Conservation (phyloP, 2,888 invertebrate species). For the Agriopis marginaria region DNA sequence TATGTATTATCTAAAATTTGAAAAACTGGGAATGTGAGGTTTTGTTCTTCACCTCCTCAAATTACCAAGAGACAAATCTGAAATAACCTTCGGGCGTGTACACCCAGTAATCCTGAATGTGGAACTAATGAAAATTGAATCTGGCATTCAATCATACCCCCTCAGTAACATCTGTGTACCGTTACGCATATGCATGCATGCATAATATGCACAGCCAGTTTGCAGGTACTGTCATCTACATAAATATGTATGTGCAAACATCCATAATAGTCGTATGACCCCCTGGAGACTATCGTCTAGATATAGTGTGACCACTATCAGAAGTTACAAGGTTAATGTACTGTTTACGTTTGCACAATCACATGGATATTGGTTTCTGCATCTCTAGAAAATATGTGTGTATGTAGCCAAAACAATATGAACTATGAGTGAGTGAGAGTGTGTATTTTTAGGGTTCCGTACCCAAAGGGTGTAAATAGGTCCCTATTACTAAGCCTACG, state of each 20-base stretch:
- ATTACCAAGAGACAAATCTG: not conserved
- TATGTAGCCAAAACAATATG: too few relatives aligned
- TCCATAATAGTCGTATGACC: conserved; percentile 30
- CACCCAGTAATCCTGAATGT: conserved; percentile 25
- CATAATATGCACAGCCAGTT: conserved; percentile 25
- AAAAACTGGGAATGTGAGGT: too few relatives aligned
- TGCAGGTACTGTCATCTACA: conserved; percentile 22
- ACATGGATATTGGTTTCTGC: too few relatives aligned
- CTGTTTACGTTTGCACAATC: not conserved
- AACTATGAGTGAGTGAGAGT: too few relatives aligned
- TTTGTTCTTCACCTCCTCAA: too few relatives aligned
- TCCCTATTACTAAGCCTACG: too few relatives aligned
- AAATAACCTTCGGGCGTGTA: conserved; percentile 8
- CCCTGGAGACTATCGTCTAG: conserved; percentile 12
- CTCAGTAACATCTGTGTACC: conserved; percentile 32
- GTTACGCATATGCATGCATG: conserved; percentile 22
- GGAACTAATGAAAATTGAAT: conserved; percentile 39
- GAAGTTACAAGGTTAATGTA: not conserved
- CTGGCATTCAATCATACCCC: conserved; percentile 36
- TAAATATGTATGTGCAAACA: conserved; percentile 27
- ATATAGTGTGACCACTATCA: conserved; percentile 12
- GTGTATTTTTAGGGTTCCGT: too few relatives aligned
- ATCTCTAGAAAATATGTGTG: too few relatives aligned
- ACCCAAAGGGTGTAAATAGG: too few relatives aligned
- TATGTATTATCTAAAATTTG: too few relatives aligned